A percentile compares a stretch with the other conserved stretches of the same genome.
Conservation (phyloP, 1,140 invertebrate species). For the Myzus persicae region DNA sequence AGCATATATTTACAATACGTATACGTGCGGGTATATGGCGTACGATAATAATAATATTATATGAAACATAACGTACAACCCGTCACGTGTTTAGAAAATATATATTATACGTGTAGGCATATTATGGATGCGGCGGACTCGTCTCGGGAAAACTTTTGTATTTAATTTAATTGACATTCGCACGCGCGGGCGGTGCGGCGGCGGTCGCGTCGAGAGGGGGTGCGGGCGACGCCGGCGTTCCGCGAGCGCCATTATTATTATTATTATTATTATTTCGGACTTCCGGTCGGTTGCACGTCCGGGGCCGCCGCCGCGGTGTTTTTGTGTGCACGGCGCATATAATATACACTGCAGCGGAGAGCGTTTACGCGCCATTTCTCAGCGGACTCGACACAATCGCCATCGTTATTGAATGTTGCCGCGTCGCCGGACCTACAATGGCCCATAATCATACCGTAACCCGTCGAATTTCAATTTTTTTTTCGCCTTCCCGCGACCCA, state of each 20-base stretch:
- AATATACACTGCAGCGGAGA: neutral
- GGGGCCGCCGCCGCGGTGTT: neutral
- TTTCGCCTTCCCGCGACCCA: neutral
- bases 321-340: neutral
- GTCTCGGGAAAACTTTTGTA: neutral
- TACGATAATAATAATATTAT: neutral
- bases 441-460: too few relatives aligned
- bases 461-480: conserved; percentile 16
- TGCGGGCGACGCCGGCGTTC: neutral
- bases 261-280: conserved; percentile 1
- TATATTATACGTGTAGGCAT: too few relatives aligned
- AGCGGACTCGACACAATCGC: neutral
- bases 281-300: conserved; percentile 50
- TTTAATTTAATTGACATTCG: conserved; percentile 46
- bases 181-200: neutral
- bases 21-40: too few relatives aligned
- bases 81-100: too few relatives aligned
- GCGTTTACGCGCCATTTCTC: conserved; percentile 51
- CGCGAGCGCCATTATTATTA: neutral
- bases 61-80: too few relatives aligned
- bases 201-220: neutral
- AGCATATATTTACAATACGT: neutral
- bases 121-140: neutral
- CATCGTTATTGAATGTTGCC: neutral
- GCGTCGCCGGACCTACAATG: neutral